Percentiles rank a stretch among this genome's conserved stretches.
Evolutionary conservation across 2,888 invertebrate species (phyloP).

Genomic region (Idaea aversata): DNA sequence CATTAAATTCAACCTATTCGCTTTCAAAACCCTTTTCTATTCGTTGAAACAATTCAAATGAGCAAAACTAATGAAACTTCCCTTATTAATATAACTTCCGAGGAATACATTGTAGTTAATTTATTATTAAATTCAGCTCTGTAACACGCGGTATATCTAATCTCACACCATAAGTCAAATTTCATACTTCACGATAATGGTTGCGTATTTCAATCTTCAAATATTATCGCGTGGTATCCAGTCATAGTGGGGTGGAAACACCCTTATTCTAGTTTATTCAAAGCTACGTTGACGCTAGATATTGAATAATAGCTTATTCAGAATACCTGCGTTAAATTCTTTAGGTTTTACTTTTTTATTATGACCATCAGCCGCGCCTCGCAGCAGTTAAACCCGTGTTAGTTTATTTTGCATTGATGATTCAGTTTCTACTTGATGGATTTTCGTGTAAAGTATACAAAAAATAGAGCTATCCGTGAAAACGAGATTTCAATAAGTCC

Average conservation of each 20-base stretch:
- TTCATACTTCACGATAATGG: constrained; percentile 17
- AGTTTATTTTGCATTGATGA: too few relatives aligned
- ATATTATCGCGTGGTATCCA: constrained; percentile 23
- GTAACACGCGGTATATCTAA: background rate
- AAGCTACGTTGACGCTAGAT: background rate
- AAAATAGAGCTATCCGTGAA: too few relatives aligned
- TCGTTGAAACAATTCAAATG: background rate
- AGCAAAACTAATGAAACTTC: background rate
- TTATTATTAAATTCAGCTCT: background rate
- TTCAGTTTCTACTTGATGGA: too few relatives aligned
- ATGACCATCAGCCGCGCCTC: too few relatives aligned
- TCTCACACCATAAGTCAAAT: background rate
- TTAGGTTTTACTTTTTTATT: too few relatives aligned
- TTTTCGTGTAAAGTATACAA: too few relatives aligned
- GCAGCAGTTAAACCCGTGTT: too few relatives aligned
- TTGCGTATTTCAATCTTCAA: constrained; percentile 27
- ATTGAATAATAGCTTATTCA: constrained; percentile 10
- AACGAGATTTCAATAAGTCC: too few relatives aligned
- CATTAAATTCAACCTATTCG: background rate
- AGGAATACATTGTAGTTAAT: background rate
- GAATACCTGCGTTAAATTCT: too few relatives aligned
- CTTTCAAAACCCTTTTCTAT: background rate
- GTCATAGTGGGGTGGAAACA: constrained; percentile 13
- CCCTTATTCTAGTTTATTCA: constrained; percentile 20
- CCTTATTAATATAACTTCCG: background rate